Evolutionary conservation across 2,113 vertebrate genomes (phyloP), one percentile per base, ranked within the genome.

Genomic region (Ginglymostoma cirratum): DNA sequence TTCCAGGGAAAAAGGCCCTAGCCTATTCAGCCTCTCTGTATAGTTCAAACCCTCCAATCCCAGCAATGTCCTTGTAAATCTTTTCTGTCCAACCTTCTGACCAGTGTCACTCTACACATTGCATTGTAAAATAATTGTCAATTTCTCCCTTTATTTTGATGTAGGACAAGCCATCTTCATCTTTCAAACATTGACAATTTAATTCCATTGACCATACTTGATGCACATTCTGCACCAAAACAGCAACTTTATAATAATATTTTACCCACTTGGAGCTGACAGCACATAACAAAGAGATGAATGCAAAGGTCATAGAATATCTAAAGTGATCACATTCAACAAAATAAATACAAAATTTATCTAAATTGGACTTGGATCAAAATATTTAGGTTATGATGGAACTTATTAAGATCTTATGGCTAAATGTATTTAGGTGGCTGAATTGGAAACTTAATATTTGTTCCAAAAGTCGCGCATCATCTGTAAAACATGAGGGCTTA

Each of bases 401-500:
- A 66, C 48, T 30, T n/a, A 61, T 90, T 61, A 61, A 30, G 14
- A 65, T 19, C 52, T 65, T 90, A n/a, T 4, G 65, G 55, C 89
- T 38, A 66, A 92, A 92, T 92, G 15, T 38, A 92, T 92, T 92
- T 38, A 66, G 89, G 17, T 92, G 61, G 89, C 55, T 92, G 89
- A 34, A 38, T 38, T 66, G 55, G 89, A 92, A 19, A 65, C 1
- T 7, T 21, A 72, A 5, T 95, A 42, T 23, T 95, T 67, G 52
- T 72, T 45, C 69, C 14, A 45, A 45, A 72, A 48, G 67, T 92
- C 6, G 14, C 19, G 3, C 38, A 48, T 48, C 67, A 72, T 52
- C 24, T 95, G 42, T 19, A 95, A 69, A 72, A 72, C 90, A 66
- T 21, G 10, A 69, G 65, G 61, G 66, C 67, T 72, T 24, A 42